These are phyloP conservation scores for Sisyra terminalis DNA, from an alignment of 2,888 invertebrate genomes.

Conservation along the genomic window DNA sequence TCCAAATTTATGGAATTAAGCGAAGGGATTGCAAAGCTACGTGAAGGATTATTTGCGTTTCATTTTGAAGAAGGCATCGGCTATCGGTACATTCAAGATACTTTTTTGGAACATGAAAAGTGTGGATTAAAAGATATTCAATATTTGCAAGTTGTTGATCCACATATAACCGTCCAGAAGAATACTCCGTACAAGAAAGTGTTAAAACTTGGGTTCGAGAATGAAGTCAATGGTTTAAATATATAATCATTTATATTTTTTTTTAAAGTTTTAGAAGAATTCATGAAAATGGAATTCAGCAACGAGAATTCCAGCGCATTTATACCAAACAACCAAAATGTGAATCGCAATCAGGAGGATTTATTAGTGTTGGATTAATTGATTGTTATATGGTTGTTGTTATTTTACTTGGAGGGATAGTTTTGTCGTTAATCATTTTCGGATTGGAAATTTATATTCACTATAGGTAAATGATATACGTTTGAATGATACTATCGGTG, in stretches of 20 bases:
- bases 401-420: slow-evolving; percentile 19
- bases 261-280: slow-evolving; percentile 32
- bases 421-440: slow-evolving; percentile 17
- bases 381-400: slow-evolving; percentile 35
- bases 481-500: too few relatives aligned
- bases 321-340: slow-evolving; percentile 43
- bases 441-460: slow-evolving; percentile 17
- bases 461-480: slow-evolving; percentile 5
- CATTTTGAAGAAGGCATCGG: slow-evolving; percentile 55
- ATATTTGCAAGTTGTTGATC: slow-evolving; percentile 40
- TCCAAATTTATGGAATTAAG: slow-evolving; percentile 40
- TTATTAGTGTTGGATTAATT: slow-evolving; percentile 40
- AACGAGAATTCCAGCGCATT: slow-evolving; percentile 33
- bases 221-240: neutral
- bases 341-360: slow-evolving; percentile 33
- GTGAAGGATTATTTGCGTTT: slow-evolving; percentile 49
- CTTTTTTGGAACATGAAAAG: slow-evolving; percentile 52
- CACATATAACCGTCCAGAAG: slow-evolving; percentile 44
- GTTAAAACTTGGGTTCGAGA: slow-evolving; percentile 42
- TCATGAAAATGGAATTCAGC: slow-evolving; percentile 40
- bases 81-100: slow-evolving; percentile 51
- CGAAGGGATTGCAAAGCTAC: slow-evolving; percentile 41
- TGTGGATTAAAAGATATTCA: slow-evolving; percentile 52
- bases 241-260: neutral
- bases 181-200: slow-evolving; percentile 43